These are phyloP conservation scores for Tachina lurida DNA, from an alignment of 2,888 invertebrate genomes.

Conservation along the genomic window DNA sequence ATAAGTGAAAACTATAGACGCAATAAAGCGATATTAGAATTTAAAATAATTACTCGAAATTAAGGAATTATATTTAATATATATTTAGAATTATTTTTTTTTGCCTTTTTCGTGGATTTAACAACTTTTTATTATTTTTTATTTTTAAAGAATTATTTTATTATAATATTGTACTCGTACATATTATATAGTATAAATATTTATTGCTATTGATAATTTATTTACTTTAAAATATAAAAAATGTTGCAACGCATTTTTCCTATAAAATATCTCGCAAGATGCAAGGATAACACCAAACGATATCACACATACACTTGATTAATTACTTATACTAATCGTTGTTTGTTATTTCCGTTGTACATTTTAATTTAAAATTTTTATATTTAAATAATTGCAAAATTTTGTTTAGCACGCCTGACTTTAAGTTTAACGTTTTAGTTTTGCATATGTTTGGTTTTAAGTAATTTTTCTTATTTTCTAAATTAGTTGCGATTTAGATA, in stretches of 20 bases:
- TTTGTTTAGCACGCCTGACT: conserved; percentile 22
- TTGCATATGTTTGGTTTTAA: not conserved
- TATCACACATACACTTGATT: conserved; percentile 6
- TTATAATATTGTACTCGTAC: not conserved
- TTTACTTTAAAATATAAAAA: conserved; percentile 31
- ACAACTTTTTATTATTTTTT: not conserved
- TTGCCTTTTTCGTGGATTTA: not conserved
- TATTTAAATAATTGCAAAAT: not conserved
- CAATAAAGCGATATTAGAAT: too few relatives aligned
- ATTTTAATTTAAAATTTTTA: conserved; percentile 1
- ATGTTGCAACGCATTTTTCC: conserved; percentile 14
- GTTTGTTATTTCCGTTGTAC: conserved; percentile 18
- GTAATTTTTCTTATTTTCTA: conserved; percentile 38
- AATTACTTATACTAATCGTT: not conserved
- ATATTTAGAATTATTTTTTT: too few relatives aligned
- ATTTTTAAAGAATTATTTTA: not conserved
- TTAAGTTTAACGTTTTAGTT: not conserved
- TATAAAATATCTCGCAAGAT: not conserved
- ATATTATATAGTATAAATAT: not conserved
- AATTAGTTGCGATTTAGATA: conserved; percentile 46
- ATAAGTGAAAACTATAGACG: too few relatives aligned
- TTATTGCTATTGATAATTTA: not conserved
- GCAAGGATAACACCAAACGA: conserved; percentile 16
- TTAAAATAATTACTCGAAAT: too few relatives aligned
- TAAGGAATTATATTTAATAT: too few relatives aligned